Percentiles rank a stretch among this genome's conserved stretches.
These are phyloP conservation scores for Pammene fasciana DNA, from an alignment of 2,888 invertebrate genomes.

Conservation along the genomic window DNA sequence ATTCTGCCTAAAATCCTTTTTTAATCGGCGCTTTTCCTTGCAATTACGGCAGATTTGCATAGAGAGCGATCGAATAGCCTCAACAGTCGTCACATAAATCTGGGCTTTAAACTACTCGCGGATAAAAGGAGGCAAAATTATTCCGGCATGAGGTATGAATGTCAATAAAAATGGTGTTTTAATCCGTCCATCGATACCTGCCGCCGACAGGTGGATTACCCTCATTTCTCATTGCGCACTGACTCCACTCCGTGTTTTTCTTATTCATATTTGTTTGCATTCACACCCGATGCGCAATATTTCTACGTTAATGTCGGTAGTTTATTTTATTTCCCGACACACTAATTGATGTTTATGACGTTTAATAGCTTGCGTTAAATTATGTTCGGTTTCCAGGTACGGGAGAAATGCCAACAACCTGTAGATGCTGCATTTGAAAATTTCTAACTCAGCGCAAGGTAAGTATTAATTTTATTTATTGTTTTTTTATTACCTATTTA, in stretches of 20 bases:
- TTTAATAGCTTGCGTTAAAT: slow-evolving; percentile 61
- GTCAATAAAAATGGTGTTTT: slow-evolving; percentile 78
- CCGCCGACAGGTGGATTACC: slow-evolving; percentile 74
- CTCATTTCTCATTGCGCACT: slow-evolving; percentile 61
- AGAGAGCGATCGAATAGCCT: background rate
- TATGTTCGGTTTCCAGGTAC: slow-evolving; percentile 68
- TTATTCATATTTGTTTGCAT: slow-evolving; percentile 47
- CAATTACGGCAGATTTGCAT: slow-evolving; percentile 43
- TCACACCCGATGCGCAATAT: slow-evolving; percentile 42
- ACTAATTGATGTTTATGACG: slow-evolving; percentile 62
- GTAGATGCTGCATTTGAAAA: slow-evolving; percentile 70
- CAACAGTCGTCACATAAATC: slow-evolving; percentile 36
- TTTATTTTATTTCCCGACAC: slow-evolving; percentile 28
- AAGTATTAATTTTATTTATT: background rate
- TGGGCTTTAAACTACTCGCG: slow-evolving; percentile 56
- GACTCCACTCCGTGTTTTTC: slow-evolving; percentile 57
- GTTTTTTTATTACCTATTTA: background rate
- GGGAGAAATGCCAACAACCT: slow-evolving; percentile 80
- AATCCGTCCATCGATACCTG: slow-evolving; percentile 79
- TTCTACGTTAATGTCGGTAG: slow-evolving; percentile 24
- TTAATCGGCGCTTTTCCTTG: background rate
- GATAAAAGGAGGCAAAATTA: slow-evolving; percentile 68
- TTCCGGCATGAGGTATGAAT: slow-evolving; percentile 64
- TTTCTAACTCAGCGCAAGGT: slow-evolving; percentile 46
- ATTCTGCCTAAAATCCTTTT: background rate